Evolutionary conservation across 2,113 vertebrate genomes (phyloP).

Genomic region (Hydropotes inermis): DNA sequence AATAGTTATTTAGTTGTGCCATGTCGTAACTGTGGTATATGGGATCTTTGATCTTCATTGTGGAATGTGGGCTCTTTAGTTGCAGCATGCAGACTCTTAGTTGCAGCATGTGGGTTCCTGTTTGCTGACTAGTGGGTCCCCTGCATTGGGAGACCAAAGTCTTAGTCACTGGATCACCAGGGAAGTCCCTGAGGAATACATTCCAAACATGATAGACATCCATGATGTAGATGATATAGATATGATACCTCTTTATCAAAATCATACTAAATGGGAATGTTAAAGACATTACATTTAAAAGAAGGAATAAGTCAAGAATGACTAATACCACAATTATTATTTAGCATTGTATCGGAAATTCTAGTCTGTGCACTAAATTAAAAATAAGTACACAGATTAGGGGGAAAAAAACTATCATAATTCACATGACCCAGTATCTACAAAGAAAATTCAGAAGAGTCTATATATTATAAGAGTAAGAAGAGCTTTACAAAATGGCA

Average conservation of each 20-base stretch:
- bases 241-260: background rate
- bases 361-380: background rate
- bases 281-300: conserved; percentile 24
- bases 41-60: background rate
- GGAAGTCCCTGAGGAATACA: background rate
- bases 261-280: background rate
- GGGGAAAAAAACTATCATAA: background rate
- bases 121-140: background rate
- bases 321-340: background rate
- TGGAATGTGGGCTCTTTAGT: background rate
- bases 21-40: background rate
- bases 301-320: background rate
- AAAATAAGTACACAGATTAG: background rate
- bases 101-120: background rate
- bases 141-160: background rate
- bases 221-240: background rate
- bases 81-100: background rate
- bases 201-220: background rate
- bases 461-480: background rate
- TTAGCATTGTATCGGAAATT: background rate
- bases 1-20: background rate
- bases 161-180: background rate
- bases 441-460: background rate
- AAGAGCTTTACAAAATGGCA: background rate
- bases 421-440: background rate